phyloP scores from a whole-genome alignment of 2,797 vertebrate genomes.

The Phylloscopus collybita region DNA sequence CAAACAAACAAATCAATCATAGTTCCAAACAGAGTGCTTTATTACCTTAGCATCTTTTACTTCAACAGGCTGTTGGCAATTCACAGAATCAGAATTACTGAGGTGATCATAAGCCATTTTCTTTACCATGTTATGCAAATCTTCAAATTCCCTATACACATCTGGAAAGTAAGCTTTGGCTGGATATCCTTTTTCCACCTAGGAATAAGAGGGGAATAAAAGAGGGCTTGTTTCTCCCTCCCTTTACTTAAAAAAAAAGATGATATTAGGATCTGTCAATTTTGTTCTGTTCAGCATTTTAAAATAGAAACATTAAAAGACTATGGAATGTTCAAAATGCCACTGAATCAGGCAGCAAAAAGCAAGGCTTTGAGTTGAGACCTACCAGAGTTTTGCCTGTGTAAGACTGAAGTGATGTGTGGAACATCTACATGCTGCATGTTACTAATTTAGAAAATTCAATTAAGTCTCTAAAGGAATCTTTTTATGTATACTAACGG shows the following conservation, averaged over 20 bases:
- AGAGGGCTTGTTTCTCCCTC: not conserved
- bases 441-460: not conserved
- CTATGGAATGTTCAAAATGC: not conserved
- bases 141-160: constrained; percentile 92
- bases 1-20: not conserved
- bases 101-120: constrained; percentile 90
- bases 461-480: not conserved
- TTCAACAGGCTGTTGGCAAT: constrained; percentile 80
- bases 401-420: not conserved
- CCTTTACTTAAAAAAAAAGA: not conserved
- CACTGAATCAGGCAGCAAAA: not conserved
- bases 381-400: not conserved
- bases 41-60: constrained; percentile 87
- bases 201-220: not conserved
- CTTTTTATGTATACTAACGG: not conserved
- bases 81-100: constrained; percentile 66
- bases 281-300: not conserved
- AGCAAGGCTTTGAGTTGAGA: not conserved
- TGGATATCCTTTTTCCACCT: constrained; percentile 85
- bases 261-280: not conserved
- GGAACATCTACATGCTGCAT: not conserved
- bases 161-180: constrained; percentile 85
- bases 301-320: not conserved
- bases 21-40: not conserved
- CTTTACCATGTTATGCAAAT: constrained; percentile 86